Evolutionary conservation across 2,888 invertebrate species (phyloP), one percentile per base, ranked within the genome.

Genomic region (Drosophila colorata): DNA sequence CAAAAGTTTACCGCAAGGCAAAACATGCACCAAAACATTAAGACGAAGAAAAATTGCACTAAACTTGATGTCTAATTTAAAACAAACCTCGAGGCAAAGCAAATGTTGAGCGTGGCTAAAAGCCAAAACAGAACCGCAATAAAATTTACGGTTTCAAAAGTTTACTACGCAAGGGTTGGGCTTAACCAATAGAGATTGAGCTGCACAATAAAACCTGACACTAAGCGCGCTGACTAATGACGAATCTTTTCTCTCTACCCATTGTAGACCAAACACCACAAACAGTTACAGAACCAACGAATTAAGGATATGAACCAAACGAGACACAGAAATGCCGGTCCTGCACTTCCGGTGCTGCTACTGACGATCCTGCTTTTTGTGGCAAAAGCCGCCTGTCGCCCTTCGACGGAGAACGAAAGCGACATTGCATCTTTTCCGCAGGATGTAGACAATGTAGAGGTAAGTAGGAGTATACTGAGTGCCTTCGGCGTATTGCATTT

Each of bases 401-500:
- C 74, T 0, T 38, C 61, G 4, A 38, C 49, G 0, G 78, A 80
- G 6, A 59, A 65, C 51, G 88, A 74, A 20, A 47, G 18, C n/a
- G 78, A 70, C n/a, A 55, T 56, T 41, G 59, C 61, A 31, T 20
- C 68, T 5, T 41, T 78, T 51, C 76, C 74, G n/a, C 69, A 71
- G 55, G 72, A 66, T 74, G 79, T 75, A 16, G 91, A 91, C 75
- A 91, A 91, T 70, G 80, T 90, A 49, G 90, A 91, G 82, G 91
- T 91, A 80, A 59, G 78, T 69, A 41, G 0, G 2, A 18, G 41
- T 35, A 11, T 37, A 16, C 14, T 3, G 8, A 37, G 8, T 28
- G 13, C 8, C 11, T 6, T n/a, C 2, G 23, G 4, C 1, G 1
- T 13, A 13, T n/a, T 20, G 3, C 4, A 28, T n/a, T 33, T 18